Percentiles rank a stretch among this genome's conserved stretches.
phyloP scores from a whole-genome alignment of 2,113 vertebrate species.

The Gobiocypris rarus region DNA sequence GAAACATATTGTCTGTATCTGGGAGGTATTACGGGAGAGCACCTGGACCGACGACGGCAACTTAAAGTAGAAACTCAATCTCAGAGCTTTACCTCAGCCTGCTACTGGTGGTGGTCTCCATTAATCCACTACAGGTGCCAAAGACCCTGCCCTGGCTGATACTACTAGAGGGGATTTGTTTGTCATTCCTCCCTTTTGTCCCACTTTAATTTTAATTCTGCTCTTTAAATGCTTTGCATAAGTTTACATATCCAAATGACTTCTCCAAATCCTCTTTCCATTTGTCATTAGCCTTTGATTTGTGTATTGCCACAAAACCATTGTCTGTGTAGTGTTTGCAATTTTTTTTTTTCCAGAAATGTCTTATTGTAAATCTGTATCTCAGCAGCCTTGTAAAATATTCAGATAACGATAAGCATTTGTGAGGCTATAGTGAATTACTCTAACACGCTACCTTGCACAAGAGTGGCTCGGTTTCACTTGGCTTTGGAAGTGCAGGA shows the following conservation, averaged over 20 bases:
- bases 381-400: conserved; percentile 33
- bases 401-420: conserved; percentile 57
- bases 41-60: conserved; percentile 86
- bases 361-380: not conserved
- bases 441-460: conserved; percentile 70
- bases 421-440: conserved; percentile 62
- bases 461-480: conserved; percentile 67
- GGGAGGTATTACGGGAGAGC: conserved; percentile 83
- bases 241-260: not conserved
- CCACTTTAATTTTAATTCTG: not conserved
- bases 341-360: not conserved
- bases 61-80: conserved; percentile 89
- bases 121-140: conserved; percentile 98
- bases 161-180: conserved; percentile 14
- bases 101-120: conserved; percentile 86
- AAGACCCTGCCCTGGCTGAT: conserved; percentile 67
- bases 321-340: not conserved
- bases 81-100: conserved; percentile 83
- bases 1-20: conserved; percentile 73
- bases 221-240: conserved; percentile 6
- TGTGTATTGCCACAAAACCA: not conserved
- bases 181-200: conserved; percentile 2
- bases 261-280: not conserved
- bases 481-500: conserved; percentile 80
- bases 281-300: not conserved